Percentiles rank a stretch among this genome's conserved stretches.
Evolutionary conservation across 2,888 invertebrate genomes (phyloP).

Genomic region (Invenusta paracnida): DNA sequence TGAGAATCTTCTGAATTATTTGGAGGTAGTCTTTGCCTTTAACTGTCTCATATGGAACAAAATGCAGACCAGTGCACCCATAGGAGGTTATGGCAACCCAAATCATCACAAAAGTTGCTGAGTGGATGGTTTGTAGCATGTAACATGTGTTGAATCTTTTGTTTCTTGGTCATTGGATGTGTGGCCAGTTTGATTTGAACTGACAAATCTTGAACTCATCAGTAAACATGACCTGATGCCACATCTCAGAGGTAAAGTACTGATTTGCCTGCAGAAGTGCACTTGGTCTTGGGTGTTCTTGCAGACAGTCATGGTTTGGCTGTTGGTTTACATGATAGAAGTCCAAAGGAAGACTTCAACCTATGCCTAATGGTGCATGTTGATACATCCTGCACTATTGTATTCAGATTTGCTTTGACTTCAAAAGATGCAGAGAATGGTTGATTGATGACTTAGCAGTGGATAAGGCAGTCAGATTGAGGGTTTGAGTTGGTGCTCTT

Average conservation of each 20-base stretch:
- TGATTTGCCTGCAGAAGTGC: not conserved
- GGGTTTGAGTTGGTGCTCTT: not conserved
- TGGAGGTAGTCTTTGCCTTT: not conserved
- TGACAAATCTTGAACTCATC: not conserved
- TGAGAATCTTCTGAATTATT: not conserved
- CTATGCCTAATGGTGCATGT: not conserved
- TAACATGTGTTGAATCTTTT: not conserved
- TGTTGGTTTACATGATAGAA: not conserved
- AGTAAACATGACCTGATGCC: not conserved
- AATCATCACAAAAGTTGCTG: not conserved
- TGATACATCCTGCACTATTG: not conserved
- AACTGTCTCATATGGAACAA: not conserved
- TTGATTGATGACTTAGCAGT: not conserved
- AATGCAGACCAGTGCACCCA: not conserved
- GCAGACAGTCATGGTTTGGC: not conserved
- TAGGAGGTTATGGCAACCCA: not conserved
- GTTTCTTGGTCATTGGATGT: not conserved
- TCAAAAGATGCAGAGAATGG: not conserved
- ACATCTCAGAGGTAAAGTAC: not conserved
- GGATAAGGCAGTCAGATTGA: not conserved
- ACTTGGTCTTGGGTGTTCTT: not conserved
- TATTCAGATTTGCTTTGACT: not conserved
- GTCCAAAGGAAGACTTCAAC: not conserved
- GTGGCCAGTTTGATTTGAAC: not conserved
- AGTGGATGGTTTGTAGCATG: not conserved